Conservation (phyloP, 2,888 invertebrate genomes). For the Lasioglossum figueresi region DNA sequence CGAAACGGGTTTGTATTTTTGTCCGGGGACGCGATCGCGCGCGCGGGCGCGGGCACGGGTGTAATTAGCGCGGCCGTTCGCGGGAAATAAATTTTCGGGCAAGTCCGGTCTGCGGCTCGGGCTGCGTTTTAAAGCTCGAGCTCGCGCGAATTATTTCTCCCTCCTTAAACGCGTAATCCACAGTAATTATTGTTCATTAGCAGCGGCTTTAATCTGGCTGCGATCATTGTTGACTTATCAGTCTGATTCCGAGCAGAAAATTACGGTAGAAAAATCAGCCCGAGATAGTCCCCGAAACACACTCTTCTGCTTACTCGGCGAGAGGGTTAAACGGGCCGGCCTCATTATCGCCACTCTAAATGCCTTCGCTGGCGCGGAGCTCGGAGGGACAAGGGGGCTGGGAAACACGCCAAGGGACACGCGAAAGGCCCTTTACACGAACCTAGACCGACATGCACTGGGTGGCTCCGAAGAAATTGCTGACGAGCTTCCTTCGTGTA, state of each 20-base stretch:
- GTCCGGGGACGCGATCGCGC: not conserved
- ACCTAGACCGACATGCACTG: not conserved
- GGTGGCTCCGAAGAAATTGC: slow-evolving; percentile 16
- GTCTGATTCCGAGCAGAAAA: slow-evolving; percentile 53
- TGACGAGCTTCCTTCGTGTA: slow-evolving; percentile 8
- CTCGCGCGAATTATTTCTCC: slow-evolving; percentile 25
- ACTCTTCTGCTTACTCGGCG: slow-evolving; percentile 6
- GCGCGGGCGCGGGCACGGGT: not conserved
- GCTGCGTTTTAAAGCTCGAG: slow-evolving; percentile 13
- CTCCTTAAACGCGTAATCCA: slow-evolving; percentile 32
- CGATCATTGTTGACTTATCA: slow-evolving; percentile 56
- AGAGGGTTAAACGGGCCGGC: slow-evolving; percentile 56
- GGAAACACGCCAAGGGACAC: slow-evolving; percentile 18
- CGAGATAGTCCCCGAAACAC: slow-evolving; percentile 43
- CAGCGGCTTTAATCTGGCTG: slow-evolving; percentile 32
- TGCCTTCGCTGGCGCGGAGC: slow-evolving; percentile 17
- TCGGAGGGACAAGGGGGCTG: not conserved
- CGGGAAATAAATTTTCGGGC: slow-evolving; percentile 37
- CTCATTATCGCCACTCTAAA: slow-evolving; percentile 66
- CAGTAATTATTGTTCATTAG: slow-evolving; percentile 55
- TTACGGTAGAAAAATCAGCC: slow-evolving; percentile 34
- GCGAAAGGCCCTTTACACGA: slow-evolving; percentile 41
- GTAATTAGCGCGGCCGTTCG: slow-evolving; percentile 31
- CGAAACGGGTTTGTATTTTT: slow-evolving; percentile 43
- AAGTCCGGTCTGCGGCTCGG: not conserved